These are phyloP conservation scores for Stegophylla sp. DNA, from an alignment of 2,888 invertebrate species.

Conservation along the genomic window DNA sequence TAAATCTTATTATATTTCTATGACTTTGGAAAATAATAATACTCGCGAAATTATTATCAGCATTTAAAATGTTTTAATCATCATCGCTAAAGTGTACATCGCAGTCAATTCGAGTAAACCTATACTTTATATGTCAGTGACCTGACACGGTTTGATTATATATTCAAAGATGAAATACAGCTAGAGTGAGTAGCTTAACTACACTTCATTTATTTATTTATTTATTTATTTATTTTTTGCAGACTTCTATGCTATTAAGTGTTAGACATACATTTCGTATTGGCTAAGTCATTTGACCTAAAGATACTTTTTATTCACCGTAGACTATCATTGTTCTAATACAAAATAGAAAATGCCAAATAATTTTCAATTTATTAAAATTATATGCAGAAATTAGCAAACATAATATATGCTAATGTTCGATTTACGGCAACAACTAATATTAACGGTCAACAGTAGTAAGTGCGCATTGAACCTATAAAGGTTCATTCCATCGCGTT, in stretches of 20 bases:
- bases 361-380: no score
- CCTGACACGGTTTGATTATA: background rate
- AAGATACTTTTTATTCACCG: background rate
- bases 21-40: background rate
- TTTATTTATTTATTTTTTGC: no score
- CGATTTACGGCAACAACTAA: no score
- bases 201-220: no score
- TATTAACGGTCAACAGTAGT: no score
- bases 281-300: background rate
- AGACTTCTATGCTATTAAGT: background rate
- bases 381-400: no score
- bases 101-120: background rate
- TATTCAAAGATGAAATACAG: background rate
- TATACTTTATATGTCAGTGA: background rate
- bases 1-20: conserved; percentile 1
- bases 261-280: no score
- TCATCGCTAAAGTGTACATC: background rate
- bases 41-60: background rate
- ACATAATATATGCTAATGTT: no score
- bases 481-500: no score
- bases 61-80: background rate
- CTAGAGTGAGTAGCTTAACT: background rate
- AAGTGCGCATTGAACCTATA: no score
- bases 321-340: background rate
- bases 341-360: no score